Base-by-base conservation (phyloP, 2,113 vertebrate species). In the Sialia sialis region DNA sequence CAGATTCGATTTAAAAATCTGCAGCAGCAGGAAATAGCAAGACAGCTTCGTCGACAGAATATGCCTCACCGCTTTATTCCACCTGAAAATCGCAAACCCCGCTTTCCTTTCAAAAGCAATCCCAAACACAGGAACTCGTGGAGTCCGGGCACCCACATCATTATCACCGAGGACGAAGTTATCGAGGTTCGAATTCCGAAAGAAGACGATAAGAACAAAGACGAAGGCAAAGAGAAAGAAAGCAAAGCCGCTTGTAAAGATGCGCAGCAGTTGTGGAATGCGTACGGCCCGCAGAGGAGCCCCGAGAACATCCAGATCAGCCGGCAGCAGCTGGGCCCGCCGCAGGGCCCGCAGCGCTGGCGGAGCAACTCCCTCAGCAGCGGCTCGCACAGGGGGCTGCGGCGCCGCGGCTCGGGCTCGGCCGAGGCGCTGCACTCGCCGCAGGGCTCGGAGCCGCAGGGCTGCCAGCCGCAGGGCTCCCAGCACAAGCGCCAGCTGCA, bases 91-190 rank as follows among this genome's bases (percentile, higher is more conserved):
- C 99, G 99, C 75, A 99, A 99, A 91, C 98, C 99, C 10, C 99
- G 99, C 3, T 99, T 99, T 85, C 99, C 99, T 26, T 99, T 99
- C 96, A 99, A 98, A 97, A 99, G 99, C 97, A 99, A 99, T 91
- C 99, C 99, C 32, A 99, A 98, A 38, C 99, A 99, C 84, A 98
- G 99, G 91, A 99, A 99, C 97, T 99, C 99, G 0, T 99, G 99
- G 99, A 99, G 99, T 59, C 99, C 99, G 0, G 99, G 99, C 34
- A 99, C 99, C 3, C 99, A 99, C 38, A 99, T 99, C 60, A 99
- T 99, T 54, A 99, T 99, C 84, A 99, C 99, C 16, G 99, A 99
- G 82, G 94, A 99, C 59, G 98, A 99, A 93, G 99, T 99, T 19
- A 98, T 99, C 25, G 99, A 99, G 96, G 98, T 99, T 32, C 98